Conservation (phyloP, 1,140 invertebrate genomes). For the Drosophila gunungcola region DNA sequence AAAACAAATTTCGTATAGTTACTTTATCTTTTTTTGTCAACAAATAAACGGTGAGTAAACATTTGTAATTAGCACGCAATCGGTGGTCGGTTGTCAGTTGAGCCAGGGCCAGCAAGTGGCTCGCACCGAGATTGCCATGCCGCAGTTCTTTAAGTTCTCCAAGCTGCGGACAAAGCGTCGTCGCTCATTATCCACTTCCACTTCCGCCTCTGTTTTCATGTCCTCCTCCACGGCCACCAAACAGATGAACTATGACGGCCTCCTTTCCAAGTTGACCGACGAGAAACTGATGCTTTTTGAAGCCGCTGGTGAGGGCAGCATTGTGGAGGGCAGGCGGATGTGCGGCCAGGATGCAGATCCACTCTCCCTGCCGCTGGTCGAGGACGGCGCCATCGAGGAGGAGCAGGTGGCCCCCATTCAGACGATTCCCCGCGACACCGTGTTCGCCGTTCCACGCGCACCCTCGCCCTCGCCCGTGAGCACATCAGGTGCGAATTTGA, state of each 20-base stretch:
- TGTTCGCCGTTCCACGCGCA: slow-evolving; percentile 21
- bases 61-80: slow-evolving; percentile 70
- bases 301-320: slow-evolving; percentile 26
- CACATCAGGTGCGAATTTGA: slow-evolving; percentile 53
- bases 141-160: slow-evolving; percentile 61
- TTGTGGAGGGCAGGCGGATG: slow-evolving; percentile 36
- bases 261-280: slow-evolving; percentile 80
- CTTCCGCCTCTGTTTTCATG: slow-evolving; percentile 41
- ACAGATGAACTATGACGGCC: slow-evolving; percentile 84
- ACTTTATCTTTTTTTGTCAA: slow-evolving; percentile 79
- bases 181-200: slow-evolving; percentile 44
- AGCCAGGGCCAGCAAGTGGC: slow-evolving; percentile 49
- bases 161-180: slow-evolving; percentile 72
- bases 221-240: slow-evolving; percentile 32
- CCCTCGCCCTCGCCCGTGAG: slow-evolving; percentile 35
- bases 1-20: slow-evolving; percentile 58
- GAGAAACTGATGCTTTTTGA: slow-evolving; percentile 76
- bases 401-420: slow-evolving; percentile 79
- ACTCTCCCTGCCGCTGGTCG: slow-evolving; percentile 16
- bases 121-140: slow-evolving; percentile 55
- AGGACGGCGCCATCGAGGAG: slow-evolving; percentile 74
- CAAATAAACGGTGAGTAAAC: slow-evolving; percentile 83
- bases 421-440: slow-evolving; percentile 51
- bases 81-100: slow-evolving; percentile 56
- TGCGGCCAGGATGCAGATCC: slow-evolving; percentile 21